Base-by-base conservation (phyloP, 2,888 invertebrate species). In the Erebia epiphron region DNA sequence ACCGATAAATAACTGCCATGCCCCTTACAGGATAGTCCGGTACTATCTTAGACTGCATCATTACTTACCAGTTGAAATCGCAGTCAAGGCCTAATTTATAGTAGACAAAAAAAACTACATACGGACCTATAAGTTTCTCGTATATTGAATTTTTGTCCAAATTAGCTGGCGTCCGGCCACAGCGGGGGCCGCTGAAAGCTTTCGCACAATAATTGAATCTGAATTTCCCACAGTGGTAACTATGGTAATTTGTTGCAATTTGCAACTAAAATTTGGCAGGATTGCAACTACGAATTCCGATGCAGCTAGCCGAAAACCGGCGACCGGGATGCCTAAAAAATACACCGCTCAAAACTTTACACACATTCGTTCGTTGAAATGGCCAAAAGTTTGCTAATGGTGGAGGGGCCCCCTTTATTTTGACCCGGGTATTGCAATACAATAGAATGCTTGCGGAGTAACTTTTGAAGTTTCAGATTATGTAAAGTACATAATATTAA, bases 91-190 rank as follows among this genome's bases (percentile, higher is more conserved):
- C 26, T 2, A 26, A 26, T 3, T 26, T 26, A 26, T 4, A 26
- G 4, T 26, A 3, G 26, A 26, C 3, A 26, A 26, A 26, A 26
- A 13, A 5, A 14, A n/a, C 13, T 35, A 35, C 35, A 58, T 16
- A 41, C 16, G 14, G 14, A 60, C 61, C 16, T 64, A 5, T 50
- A 69, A 66, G 43, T 71, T 69, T 71, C 67, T 65, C 63, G 64
- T 69, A 69, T 35, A 54, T 67, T 72, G 65, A 67, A 62, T 58
- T 69, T 71, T 69, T 64, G 70, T 54, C 63, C 64, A 71, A 69
- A 73, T 66, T 67, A 73, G 73, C 75, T 75, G 75, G 75, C 75
- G 63, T 7, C n/a, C 46, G 11, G 73, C 75, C 75, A 75, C 74
- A 52, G 61, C 18, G 63, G 52, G 49, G 50, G 41, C 54, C 56